phyloP scores from a whole-genome alignment of 2,113 vertebrate genomes.

The Petroica traversi region DNA sequence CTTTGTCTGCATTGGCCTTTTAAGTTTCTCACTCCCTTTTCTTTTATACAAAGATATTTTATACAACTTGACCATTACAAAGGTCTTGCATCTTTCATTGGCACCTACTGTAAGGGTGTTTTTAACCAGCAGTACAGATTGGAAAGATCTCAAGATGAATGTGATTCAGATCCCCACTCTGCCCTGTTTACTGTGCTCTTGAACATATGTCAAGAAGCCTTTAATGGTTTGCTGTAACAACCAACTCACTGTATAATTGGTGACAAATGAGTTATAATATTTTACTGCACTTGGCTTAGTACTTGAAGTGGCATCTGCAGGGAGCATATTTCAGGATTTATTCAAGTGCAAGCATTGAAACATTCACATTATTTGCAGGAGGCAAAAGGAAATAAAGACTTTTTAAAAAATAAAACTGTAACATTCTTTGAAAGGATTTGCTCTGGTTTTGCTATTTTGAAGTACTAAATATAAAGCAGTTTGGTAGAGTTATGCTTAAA shows the following conservation, averaged over 20 bases:
- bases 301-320: neutral
- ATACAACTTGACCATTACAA: neutral
- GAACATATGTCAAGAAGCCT: neutral
- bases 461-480: neutral
- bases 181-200: neutral
- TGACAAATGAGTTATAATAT: neutral
- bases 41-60: neutral
- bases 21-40: neutral
- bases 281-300: neutral
- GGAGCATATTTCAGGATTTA: neutral
- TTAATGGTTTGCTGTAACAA: neutral
- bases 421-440: neutral
- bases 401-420: neutral
- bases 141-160: neutral
- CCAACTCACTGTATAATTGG: neutral
- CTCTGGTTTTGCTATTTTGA: neutral
- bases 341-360: neutral
- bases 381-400: neutral
- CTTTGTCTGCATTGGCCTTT: neutral
- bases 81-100: neutral
- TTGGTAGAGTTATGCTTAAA: neutral
- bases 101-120: neutral
- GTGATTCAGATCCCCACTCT: neutral
- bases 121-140: neutral
- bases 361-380: neutral